phyloP scores from a whole-genome alignment of 2,113 vertebrate species.

The Glaucomys volans region DNA sequence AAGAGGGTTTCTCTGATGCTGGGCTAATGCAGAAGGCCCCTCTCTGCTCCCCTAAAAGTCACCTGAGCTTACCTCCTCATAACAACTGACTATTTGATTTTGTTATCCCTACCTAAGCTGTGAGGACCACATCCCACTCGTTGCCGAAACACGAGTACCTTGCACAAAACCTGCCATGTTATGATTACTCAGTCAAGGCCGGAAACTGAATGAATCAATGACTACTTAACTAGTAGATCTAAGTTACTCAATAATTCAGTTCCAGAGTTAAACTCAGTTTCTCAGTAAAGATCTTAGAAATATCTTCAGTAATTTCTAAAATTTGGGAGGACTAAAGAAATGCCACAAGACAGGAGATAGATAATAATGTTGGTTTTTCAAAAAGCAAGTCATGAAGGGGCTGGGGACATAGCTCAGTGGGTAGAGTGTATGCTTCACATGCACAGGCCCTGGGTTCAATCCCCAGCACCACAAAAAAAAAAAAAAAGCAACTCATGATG shows the following conservation, averaged over 20 bases:
- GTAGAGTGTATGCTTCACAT: too few relatives aligned
- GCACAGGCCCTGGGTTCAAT: too few relatives aligned
- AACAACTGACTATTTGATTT: background rate
- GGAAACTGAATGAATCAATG: background rate
- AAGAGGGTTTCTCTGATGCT: background rate
- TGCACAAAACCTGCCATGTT: background rate
- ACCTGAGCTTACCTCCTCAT: background rate
- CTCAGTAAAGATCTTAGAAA: background rate
- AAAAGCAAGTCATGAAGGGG: too few relatives aligned
- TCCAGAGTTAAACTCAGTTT: background rate
- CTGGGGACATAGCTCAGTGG: too few relatives aligned
- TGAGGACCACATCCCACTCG: background rate
- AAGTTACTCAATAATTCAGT: background rate
- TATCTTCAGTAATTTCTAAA: conserved; percentile 42
- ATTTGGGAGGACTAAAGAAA: conserved; percentile 23
- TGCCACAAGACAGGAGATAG: background rate
- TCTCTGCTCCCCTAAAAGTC: background rate
- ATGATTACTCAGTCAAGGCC: background rate
- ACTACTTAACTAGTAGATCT: background rate
- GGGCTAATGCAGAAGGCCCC: background rate
- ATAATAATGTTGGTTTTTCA: background rate
- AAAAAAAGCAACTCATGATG: background rate
- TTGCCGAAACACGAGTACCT: background rate
- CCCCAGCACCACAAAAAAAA: too few relatives aligned
- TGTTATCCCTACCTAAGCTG: background rate